Evolutionary conservation across 2,113 vertebrate genomes (phyloP).

Genomic region (Lates calcarifer): DNA sequence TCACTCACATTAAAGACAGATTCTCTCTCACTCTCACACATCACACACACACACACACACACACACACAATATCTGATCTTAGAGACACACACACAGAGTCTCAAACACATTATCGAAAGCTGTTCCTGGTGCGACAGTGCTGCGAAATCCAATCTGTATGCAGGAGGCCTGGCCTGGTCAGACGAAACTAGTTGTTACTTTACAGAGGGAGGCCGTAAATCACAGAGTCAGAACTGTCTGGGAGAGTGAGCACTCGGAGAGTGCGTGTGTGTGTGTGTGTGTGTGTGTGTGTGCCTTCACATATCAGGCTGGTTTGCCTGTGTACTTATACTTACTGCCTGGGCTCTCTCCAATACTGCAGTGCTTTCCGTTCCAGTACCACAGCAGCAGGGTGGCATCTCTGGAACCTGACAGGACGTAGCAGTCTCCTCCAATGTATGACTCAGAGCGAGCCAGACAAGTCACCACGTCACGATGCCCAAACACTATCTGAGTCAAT

Average conservation of each 20-base stretch:
- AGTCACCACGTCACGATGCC: conserved; percentile 97
- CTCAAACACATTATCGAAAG: conserved; percentile 66
- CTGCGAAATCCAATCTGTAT: conserved; percentile 83
- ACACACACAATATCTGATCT: conserved; percentile 47
- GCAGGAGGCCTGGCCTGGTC: conserved; percentile 79
- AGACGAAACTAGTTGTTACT: conserved; percentile 84
- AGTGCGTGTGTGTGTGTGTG: conserved; percentile 33
- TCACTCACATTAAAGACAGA: conserved; percentile 80
- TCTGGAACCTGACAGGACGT: conserved; percentile 95
- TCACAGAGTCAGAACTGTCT: conserved; percentile 76
- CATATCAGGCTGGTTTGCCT: not conserved
- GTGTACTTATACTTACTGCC: conserved; percentile 88
- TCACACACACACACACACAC: conserved; percentile 25
- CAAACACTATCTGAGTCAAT: conserved; percentile 96
- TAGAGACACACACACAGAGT: conserved; percentile 57
- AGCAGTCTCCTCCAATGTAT: conserved; percentile 98
- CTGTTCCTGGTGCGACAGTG: conserved; percentile 63
- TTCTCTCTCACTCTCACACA: conserved; percentile 24
- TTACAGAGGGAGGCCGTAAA: conserved; percentile 78
- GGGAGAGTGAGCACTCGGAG: conserved; percentile 52
- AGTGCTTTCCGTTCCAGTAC: conserved; percentile 98
- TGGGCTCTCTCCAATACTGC: conserved; percentile 91
- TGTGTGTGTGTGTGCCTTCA: conserved; percentile 36
- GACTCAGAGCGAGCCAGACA: conserved; percentile 95
- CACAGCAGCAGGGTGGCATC: conserved; percentile 97